Conservation (phyloP, 2,888 invertebrate species). For the Lasioglossum marginatum region DNA sequence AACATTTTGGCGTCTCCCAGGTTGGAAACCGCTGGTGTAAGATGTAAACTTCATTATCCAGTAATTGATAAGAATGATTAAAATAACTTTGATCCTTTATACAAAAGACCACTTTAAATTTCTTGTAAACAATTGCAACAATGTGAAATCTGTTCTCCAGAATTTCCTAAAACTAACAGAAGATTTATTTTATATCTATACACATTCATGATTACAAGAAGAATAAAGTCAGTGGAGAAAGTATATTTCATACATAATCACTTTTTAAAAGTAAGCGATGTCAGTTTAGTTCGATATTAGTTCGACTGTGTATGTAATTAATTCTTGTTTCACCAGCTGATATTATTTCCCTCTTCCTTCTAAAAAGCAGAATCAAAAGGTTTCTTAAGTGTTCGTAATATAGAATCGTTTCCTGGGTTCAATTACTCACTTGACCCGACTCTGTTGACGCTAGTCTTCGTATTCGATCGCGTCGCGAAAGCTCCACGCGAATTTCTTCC, state of each 20-base stretch:
- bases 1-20: no score
- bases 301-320: neutral
- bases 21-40: no score
- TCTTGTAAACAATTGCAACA: neutral
- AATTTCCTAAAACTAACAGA: neutral
- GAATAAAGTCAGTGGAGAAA: no score
- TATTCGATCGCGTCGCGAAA: constrained; percentile 21
- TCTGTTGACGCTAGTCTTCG: constrained; percentile 48
- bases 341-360: neutral
- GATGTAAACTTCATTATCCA: neutral
- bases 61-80: neutral
- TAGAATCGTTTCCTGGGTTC: constrained; percentile 75
- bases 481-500: constrained; percentile 5
- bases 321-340: neutral
- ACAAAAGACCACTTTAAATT: neutral
- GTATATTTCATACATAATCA: neutral
- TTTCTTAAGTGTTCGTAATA: constrained; percentile 61
- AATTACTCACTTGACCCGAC: constrained; percentile 77
- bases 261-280: neutral
- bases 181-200: neutral
- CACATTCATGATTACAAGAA: neutral
- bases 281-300: neutral
- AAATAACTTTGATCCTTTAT: neutral
- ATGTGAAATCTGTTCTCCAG: no score
- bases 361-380: constrained; percentile 31